phyloP scores from a whole-genome alignment of 1,140 invertebrate genomes.

The Antheraea pernyi region DNA sequence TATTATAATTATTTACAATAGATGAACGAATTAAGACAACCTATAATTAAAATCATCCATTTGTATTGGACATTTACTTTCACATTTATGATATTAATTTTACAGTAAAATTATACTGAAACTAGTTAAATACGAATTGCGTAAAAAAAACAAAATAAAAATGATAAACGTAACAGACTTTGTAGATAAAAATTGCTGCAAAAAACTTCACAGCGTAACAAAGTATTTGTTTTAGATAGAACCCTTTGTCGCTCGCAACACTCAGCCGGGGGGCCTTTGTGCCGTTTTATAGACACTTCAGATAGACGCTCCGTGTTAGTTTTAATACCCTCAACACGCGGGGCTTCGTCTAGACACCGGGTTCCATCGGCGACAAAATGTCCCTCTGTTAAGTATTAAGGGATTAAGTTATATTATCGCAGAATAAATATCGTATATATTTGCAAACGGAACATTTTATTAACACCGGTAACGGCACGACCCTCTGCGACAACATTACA shows the following conservation, averaged over 20 bases:
- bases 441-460: too few species aligned
- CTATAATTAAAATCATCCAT: too few species aligned
- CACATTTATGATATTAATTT: too few species aligned
- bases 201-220: conserved; percentile 8
- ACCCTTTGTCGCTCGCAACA: background rate
- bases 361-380: background rate
- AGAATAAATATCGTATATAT: background rate
- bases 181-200: background rate
- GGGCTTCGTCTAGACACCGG: conserved; percentile 49
- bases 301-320: conserved; percentile 35
- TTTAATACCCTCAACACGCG: conserved; percentile 38
- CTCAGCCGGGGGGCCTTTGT: conserved; percentile 4
- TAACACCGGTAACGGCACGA: too few species aligned
- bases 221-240: conserved; percentile 14
- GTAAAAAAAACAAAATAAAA: too few species aligned
- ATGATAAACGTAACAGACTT: too few species aligned
- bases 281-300: conserved; percentile 35
- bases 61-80: too few species aligned
- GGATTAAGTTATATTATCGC: background rate
- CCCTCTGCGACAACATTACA: too few species aligned
- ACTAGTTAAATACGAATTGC: too few species aligned
- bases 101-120: too few species aligned
- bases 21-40: too few species aligned
- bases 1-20: too few species aligned
- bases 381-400: background rate